Evolutionary conservation across 2,113 vertebrate species (phyloP).

Genomic region (Scolopax mira): DNA sequence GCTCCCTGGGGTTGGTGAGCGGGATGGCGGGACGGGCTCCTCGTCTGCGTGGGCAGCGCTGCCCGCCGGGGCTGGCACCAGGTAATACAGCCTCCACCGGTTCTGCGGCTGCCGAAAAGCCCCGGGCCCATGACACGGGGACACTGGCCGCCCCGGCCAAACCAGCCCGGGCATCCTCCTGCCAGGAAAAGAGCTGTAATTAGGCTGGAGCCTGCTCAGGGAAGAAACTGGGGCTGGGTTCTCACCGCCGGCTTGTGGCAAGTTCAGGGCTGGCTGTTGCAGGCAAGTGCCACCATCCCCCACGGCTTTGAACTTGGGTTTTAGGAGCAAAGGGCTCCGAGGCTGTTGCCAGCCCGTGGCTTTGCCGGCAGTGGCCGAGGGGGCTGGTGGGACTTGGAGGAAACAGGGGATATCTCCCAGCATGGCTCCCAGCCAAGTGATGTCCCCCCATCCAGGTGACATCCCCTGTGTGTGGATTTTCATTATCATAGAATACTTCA

Average conservation of each 20-base stretch:
- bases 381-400: not conserved
- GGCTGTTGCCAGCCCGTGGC: not conserved
- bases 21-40: not conserved
- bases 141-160: not conserved
- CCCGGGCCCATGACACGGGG: not conserved
- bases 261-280: not conserved
- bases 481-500: not conserved
- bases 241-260: not conserved
- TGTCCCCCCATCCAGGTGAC: accelerated
- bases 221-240: not conserved
- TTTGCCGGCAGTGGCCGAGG: not conserved
- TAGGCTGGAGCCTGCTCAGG: not conserved
- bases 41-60: not conserved
- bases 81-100: conserved; percentile 20
- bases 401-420: not conserved
- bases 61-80: not conserved
- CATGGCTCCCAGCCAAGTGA: accelerated
- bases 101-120: conserved; percentile 20
- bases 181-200: not conserved
- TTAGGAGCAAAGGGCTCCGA: not conserved
- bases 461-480: not conserved
- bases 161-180: not conserved
- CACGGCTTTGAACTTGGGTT: not conserved
- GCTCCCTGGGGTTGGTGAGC: accelerated
- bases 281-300: not conserved